Evolutionary conservation across 2,113 vertebrate genomes (phyloP).

Genomic region (Platycercus adscitus): DNA sequence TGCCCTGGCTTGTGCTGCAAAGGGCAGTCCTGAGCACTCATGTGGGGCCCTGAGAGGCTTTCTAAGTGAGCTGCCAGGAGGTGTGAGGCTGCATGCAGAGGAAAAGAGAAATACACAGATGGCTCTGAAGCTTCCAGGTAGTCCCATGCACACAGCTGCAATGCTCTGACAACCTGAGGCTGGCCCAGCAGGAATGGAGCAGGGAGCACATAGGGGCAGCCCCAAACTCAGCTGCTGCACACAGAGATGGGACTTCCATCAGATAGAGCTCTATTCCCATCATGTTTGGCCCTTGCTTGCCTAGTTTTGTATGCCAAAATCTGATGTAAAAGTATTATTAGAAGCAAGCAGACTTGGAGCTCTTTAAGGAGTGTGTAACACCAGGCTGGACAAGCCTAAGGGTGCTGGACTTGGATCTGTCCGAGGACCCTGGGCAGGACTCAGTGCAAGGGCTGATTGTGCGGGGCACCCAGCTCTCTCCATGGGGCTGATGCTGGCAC

Average conservation of each 20-base stretch:
- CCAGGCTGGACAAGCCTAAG: not conserved
- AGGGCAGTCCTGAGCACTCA: not conserved
- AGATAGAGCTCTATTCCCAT: not conserved
- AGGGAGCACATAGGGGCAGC: accelerated
- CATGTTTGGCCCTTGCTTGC: accelerated
- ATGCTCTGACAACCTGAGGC: not conserved
- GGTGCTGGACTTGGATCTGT: accelerated
- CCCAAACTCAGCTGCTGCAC: accelerated
- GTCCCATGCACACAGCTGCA: accelerated
- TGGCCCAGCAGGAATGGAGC: not conserved
- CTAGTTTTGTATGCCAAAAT: not conserved
- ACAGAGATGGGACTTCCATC: not conserved
- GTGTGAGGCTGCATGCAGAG: not conserved
- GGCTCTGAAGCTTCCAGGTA: not conserved
- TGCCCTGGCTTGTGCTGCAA: not conserved
- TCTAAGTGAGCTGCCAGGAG: not conserved
- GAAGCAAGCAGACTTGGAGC: not conserved
- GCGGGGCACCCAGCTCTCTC: not conserved
- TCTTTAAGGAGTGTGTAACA: not conserved
- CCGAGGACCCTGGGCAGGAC: not conserved
- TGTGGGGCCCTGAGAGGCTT: not conserved
- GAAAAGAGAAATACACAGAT: not conserved
- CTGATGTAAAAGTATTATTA: not conserved
- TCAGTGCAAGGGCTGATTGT: accelerated
- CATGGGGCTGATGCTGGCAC: not conserved